Base-by-base conservation (phyloP, 2,888 invertebrate genomes). In the Eledona agricola region DNA sequence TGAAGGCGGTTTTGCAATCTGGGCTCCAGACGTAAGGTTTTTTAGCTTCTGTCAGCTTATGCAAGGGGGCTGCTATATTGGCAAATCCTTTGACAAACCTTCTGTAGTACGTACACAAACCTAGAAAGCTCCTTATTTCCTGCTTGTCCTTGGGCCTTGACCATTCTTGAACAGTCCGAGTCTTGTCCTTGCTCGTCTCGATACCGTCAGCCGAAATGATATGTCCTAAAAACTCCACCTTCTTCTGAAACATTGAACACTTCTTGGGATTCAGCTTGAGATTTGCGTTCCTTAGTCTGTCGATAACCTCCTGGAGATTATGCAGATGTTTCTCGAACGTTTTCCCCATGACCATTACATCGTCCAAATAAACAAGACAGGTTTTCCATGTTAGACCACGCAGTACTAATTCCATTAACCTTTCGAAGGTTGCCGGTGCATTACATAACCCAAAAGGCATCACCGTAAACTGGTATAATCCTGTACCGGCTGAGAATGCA, bases 401-500 rank as follows among this genome's bases (percentile, higher is more conserved):
- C 25, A 66, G 63, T 9, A 63, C 58, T 9, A 31, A 25, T 42
- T 42, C 51, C 10, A 59, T 52, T 22, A 66, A 31, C 10, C 47
- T 35, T 42, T 62, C 58, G 28, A 64, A 66, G 1, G 60, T 60
- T 1, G 34, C 50, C 1, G 65, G 64, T 4, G 63, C 60, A 16
- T 61, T 62, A 15, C 60, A 62, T 28, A 63, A 42, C 2, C 63
- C 66, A 37, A 65, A 65, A 13, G 54, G 51, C 22, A 66, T 23
- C 15, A 54, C 54, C n/a, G 59, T 57, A 22, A 62, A 66, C 40
- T 60, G 53, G 19, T 53, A 64, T 25, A 57, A 49, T 2, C 64
- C 62, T 16, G 55, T 47, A 13, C 51, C 58, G 23, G 55, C 54
- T 4, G 55, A 42, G 34, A 63, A 64, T 4, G 62, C 59, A 12